These are phyloP conservation scores for Nesogale talazaci DNA, from an alignment of 2,113 vertebrate species.

Conservation along the genomic window DNA sequence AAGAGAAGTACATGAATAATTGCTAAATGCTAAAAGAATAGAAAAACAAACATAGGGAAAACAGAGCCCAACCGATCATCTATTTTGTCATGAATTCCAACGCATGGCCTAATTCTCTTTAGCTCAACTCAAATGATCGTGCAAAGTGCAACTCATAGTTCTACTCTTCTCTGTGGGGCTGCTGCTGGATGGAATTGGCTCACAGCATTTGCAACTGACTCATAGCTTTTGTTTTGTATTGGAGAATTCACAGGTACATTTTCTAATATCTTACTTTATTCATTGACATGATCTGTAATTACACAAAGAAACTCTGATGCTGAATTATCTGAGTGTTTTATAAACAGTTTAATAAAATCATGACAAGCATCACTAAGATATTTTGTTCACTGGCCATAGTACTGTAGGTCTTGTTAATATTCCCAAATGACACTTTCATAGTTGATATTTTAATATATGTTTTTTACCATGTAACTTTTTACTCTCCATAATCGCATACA, in stretches of 20 bases:
- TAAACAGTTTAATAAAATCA: constrained; percentile 68
- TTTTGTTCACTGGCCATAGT: constrained; percentile 39
- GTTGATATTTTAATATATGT: neutral
- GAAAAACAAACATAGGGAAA: neutral
- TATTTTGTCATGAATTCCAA: neutral
- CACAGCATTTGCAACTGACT: neutral
- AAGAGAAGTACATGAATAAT: constrained; percentile 28
- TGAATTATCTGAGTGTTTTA: constrained; percentile 65
- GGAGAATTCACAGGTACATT: constrained; percentile 70
- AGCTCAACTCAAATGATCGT: constrained; percentile 11
- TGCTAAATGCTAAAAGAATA: neutral
- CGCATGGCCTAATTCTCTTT: constrained; percentile 2
- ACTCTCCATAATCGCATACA: neutral
- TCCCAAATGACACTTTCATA: neutral
- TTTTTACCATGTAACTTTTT: neutral
- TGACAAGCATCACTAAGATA: constrained; percentile 4
- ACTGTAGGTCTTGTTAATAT: neutral
- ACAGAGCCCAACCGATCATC: neutral
- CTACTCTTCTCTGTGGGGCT: too few species aligned
- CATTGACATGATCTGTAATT: constrained; percentile 66
- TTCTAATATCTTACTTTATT: constrained; percentile 42
- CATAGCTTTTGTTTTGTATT: constrained; percentile 41
- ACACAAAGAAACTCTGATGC: constrained; percentile 62
- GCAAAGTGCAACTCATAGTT: neutral
- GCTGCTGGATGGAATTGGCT: too few species aligned